Base-by-base conservation (phyloP, 2,888 invertebrate genomes). In the Dynastes maya region DNA sequence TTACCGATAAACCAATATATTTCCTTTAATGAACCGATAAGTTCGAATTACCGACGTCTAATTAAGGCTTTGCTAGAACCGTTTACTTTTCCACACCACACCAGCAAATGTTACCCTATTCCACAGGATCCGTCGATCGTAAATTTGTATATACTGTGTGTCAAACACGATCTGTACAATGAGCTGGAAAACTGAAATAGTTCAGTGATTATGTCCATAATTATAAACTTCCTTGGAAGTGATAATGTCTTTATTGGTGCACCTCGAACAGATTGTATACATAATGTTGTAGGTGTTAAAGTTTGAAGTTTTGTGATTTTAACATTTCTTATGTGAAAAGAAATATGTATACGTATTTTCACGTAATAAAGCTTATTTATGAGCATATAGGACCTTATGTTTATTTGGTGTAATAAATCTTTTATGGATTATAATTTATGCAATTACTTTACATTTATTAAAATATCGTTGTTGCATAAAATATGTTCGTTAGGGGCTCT, bases 161-260 rank as follows among this genome's bases (percentile, higher is more conserved):
- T 16, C 22, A 67, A 67, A 67, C 37, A 45, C 40, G n/a, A 37
- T 67, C 22, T 45, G 29, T 29, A 29, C 22, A 68, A 68, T 68
- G 29, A 51, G 49, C 29, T 27, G 8, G 22, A 58, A 22, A 58
- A 58, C 63, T 63, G 64, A 64, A 72, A 78, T 72, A 27, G 63
- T 27, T 37, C 32, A 37, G 63, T 65, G 71, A 67, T 65, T 78
- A 74, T 78, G 78, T 45, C 27, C 67, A 78, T 78, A 74, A 78
- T 78, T 45, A 74, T 27, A 45, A 49, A 61, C 4, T 68, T 22
- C 5, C 22, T 61, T 22, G 55, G 45, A 29, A 61, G 61, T 63
- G 58, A 45, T 61, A 74, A 74, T 45, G 72, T 74, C 72, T 74
- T 74, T 74, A 74, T 74, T 63, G 45, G 11, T 55, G 45, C 45